Base-by-base conservation (phyloP, 2,888 invertebrate species). In the Chymomyza procnemis region DNA sequence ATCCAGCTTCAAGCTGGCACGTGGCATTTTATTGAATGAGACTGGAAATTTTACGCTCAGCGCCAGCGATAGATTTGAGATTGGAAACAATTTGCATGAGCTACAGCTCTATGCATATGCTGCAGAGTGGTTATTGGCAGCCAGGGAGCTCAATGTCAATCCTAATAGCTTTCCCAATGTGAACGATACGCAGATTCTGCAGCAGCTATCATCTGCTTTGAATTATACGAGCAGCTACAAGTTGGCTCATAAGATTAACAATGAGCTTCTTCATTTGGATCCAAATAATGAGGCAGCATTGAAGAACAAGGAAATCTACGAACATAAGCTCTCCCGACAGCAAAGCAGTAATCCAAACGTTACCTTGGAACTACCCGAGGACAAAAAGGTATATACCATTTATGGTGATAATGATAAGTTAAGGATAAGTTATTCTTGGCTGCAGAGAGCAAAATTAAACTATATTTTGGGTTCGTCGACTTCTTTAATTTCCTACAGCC, bases 11-110 rank as follows among this genome's bases (percentile, higher is more conserved):
- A 95, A 96, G 22, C 93, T 99, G 75, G 96, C 96, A 4, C 91
- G 93, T 58, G 98, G 98, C 3, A 93, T 94, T 95, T 76, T 95
- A 96, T 0, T 92, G 94, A 16, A 93, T 93, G 80, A 95, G 94
- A 86, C 94, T 3, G 26, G 93, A 18, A 66, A 76, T 55, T 50
- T 50, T 12, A 18, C 54, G 4, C 21, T 54, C 1, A 50, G 22
- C 6, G 75, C 85, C 4, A 79, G 78, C 60, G 88, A 89, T 46
- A 87, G 88, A 50, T 79, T 64, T 5, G 61, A 67, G 14, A 26
- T 89, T 14, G 89, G 84, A 1, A 55, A 57, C 3, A 58, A 61
- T 59, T 68, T 87, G 0, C 75, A 73, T 22, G 26, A 78, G 4
- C 19, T 67, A 1, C 4, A 67, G 0, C 59, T 75, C 0, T 71